A percentile compares a stretch with the other conserved stretches of the same genome.
Conservation (phyloP, 2,113 vertebrate genomes). For the Sebastes fasciatus region DNA sequence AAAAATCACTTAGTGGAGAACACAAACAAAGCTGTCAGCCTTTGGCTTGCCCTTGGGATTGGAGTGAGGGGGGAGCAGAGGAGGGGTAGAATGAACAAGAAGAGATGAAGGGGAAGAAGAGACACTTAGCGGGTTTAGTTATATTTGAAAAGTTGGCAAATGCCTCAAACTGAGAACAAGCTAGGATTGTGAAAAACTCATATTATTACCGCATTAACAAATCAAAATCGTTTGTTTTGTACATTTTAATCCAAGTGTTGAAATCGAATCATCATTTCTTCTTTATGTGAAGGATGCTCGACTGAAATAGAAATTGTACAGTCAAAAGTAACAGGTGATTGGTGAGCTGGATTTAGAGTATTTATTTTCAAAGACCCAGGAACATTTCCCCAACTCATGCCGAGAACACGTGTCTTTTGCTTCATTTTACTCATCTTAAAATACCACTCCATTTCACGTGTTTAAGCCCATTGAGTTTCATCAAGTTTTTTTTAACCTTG, state of each 20-base stretch:
- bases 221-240: neutral
- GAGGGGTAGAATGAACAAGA: conserved; percentile 32
- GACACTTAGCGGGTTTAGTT: conserved; percentile 27
- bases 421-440: neutral
- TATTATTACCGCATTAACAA: neutral
- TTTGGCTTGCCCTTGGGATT: conserved; percentile 78
- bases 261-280: neutral
- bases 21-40: conserved; percentile 83
- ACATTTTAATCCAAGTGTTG: neutral
- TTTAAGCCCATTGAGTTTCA: neutral
- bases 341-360: neutral
- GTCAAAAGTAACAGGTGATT: neutral
- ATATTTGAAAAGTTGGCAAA: conserved; percentile 26
- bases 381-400: neutral
- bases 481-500: conserved; percentile 2
- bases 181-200: neutral
- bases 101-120: conserved; percentile 33
- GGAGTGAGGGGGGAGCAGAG: conserved; percentile 9
- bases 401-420: neutral
- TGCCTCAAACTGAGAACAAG: conserved; percentile 4
- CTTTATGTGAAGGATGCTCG: neutral
- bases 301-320: neutral
- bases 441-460: neutral
- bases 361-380: neutral
- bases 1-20: conserved; percentile 83